Evolutionary conservation across 2,888 invertebrate genomes (phyloP), one percentile per base, ranked within the genome.

Genomic region (Marasmarcha lunaedactyla): DNA sequence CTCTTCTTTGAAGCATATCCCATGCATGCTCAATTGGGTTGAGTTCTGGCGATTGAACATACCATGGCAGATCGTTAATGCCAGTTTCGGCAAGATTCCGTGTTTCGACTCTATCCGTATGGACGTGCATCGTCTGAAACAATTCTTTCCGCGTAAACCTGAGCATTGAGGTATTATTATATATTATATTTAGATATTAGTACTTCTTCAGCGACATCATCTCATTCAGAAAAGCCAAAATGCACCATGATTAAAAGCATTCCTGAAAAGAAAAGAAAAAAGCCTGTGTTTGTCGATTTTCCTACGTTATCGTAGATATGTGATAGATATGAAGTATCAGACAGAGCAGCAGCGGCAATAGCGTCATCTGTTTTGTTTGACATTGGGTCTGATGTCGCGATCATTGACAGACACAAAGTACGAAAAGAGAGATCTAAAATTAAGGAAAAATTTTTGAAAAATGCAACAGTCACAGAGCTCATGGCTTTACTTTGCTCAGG

Each of bases 281-380:
- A 4, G n/a, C 4, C 9, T 5, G 11, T 6, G 12, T 13, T 6
- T 2, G 2, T 37, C 12, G 14, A 38, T 37, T 39, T 39, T 27
- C 39, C 42, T 41, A 41, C 35, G 14, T 20, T 46, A 36, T 34
- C 48, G 9, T 40, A 42, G 25, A 43, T 39, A 10, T 46, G 45
- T 30, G 49, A 49, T 41, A 33, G 46, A 10, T 49, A 44, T 39
- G 48, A 48, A 36, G 45, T 48, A 26, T 50, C 47, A 33, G 45
- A 47, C 37, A 40, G 50, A 37, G 45, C 48, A 38, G 50, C 37
- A 6, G 48, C 47, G 35, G 48, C 47, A 3, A 47, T 46, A n/a
- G 44, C 42, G 25, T 48, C 48, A 15, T 30, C 42, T 15, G 42
- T 48, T 27, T 41, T 48, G 36, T 38, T 34, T 10, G 49, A 35